These are phyloP conservation scores for Zaprionus africanus DNA, from an alignment of 1,140 invertebrate genomes.

Conservation along the genomic window DNA sequence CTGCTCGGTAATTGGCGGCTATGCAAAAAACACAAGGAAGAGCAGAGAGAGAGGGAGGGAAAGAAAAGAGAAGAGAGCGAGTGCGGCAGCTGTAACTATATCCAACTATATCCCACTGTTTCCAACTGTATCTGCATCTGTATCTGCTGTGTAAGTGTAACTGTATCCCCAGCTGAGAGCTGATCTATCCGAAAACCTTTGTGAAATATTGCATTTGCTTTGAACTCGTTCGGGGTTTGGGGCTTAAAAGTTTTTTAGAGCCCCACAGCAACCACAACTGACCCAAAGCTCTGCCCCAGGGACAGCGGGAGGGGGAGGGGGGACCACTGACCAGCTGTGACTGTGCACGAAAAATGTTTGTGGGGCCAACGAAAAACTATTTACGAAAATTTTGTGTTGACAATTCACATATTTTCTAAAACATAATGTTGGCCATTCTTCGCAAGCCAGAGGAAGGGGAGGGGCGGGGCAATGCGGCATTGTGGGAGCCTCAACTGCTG, in stretches of 20 bases:
- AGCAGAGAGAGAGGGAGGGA: no score
- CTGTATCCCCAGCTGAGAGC: not conserved
- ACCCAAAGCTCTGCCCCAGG: constrained; percentile 64
- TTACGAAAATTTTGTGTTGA: constrained; percentile 83
- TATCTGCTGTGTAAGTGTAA: constrained; percentile 8
- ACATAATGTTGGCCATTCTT: constrained; percentile 70
- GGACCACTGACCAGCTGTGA: constrained; percentile 44
- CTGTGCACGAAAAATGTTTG: constrained; percentile 62
- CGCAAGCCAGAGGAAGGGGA: not conserved
- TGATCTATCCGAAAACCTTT: constrained; percentile 32
- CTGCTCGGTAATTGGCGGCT: constrained; percentile 63
- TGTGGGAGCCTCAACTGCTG: constrained; percentile 67
- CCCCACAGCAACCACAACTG: constrained; percentile 69
- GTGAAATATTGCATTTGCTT: constrained; percentile 77
- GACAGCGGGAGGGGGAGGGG: constrained; percentile 3
- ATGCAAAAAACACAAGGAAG: constrained; percentile 41
- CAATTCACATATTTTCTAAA: constrained; percentile 84
- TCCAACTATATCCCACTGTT: not conserved
- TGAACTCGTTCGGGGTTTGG: constrained; percentile 63
- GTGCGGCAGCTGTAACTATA: not conserved
- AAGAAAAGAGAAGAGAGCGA: not conserved
- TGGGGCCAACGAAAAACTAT: constrained; percentile 69
- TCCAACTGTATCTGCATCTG: not conserved
- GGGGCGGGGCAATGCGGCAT: constrained; percentile 25
- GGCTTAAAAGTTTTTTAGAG: constrained; percentile 26